Conservation (phyloP, 2,113 vertebrate species). For the Onychostoma macrolepis region DNA sequence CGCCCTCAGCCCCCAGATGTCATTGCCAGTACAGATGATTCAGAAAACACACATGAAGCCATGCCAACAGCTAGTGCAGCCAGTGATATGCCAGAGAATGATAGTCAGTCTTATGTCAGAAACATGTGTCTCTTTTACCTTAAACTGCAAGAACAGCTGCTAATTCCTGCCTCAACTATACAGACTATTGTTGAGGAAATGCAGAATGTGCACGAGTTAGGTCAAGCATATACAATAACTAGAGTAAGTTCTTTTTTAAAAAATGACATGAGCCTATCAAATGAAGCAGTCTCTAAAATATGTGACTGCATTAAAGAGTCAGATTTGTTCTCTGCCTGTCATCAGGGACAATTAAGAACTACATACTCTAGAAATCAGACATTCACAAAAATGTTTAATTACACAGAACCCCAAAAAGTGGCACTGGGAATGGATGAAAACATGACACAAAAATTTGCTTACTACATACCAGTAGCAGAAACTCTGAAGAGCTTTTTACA, state of each 20-base stretch:
- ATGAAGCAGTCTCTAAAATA: conserved; percentile 55
- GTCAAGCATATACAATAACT: conserved; percentile 55
- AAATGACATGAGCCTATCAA: conserved; percentile 53
- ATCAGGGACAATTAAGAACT: conserved; percentile 45
- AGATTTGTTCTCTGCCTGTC: conserved; percentile 58
- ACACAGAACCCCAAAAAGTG: conserved; percentile 56
- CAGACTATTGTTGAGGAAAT: conserved; percentile 50
- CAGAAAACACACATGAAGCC: conserved; percentile 35
- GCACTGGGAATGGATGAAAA: conserved; percentile 52
- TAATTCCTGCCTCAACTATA: conserved; percentile 48
- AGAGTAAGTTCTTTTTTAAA: conserved; percentile 54
- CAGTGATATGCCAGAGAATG: conserved; percentile 34
- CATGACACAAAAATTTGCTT: conserved; percentile 33
- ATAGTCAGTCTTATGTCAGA: conserved; percentile 34
- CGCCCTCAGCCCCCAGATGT: not conserved
- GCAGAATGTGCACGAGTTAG: conserved; percentile 56
- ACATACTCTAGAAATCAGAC: conserved; percentile 49
- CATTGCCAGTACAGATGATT: conserved; percentile 24
- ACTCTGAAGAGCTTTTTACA: conserved; percentile 48
- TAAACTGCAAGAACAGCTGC: conserved; percentile 41
- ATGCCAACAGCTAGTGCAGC: conserved; percentile 26
- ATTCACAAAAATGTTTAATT: conserved; percentile 55
- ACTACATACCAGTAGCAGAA: conserved; percentile 47
- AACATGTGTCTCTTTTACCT: conserved; percentile 43
- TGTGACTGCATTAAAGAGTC: conserved; percentile 53